phyloP scores from a whole-genome alignment of 2,113 vertebrate species.

The Cheirogaleus medius region DNA sequence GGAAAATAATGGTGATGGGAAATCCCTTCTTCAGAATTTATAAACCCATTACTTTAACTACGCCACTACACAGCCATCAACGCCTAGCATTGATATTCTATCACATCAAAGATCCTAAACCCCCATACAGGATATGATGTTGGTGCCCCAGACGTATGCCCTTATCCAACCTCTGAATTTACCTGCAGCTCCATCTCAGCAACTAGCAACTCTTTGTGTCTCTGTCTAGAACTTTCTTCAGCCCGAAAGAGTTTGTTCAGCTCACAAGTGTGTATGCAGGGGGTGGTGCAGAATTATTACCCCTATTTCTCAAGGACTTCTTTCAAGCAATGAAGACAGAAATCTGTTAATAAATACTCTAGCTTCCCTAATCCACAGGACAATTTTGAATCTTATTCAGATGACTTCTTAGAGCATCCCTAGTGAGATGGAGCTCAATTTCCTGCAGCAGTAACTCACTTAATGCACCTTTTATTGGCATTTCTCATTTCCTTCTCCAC shows the following conservation, averaged over 20 bases:
- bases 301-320: neutral
- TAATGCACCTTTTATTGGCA: neutral
- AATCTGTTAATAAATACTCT: neutral
- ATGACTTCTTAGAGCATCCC: neutral
- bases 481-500: neutral
- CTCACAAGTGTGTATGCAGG: neutral
- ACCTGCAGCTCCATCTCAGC: neutral
- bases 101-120: neutral
- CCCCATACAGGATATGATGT: too few relatives aligned
- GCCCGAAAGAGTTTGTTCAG: neutral
- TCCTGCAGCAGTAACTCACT: neutral
- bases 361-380: neutral
- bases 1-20: neutral
- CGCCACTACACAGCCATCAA: neutral
- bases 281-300: neutral
- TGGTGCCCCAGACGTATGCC: neutral
- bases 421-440: neutral
- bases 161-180: neutral
- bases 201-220: neutral
- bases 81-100: neutral
- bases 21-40: constrained; percentile 17
- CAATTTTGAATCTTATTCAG: neutral
- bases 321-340: neutral
- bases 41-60: neutral
- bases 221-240: constrained; percentile 37